A percentile compares a stretch with the other conserved stretches of the same genome.
Conservation (phyloP, 2,888 invertebrate species). For the Cheilosia soror region DNA sequence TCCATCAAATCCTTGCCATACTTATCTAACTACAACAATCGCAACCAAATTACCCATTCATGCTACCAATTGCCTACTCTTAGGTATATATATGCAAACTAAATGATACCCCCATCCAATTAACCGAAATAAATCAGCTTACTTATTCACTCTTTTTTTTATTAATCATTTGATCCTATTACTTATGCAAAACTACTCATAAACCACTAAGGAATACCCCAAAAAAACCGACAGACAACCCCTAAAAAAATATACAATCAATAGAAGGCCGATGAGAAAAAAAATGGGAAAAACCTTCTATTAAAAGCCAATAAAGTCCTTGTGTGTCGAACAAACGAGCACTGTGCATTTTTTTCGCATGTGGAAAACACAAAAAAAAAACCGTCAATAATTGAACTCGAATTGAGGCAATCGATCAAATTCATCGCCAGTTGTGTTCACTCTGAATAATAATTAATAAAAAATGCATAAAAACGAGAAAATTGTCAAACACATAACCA, state of each 20-base stretch:
- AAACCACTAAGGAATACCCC: slow-evolving; percentile 29
- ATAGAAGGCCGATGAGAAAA: slow-evolving; percentile 2
- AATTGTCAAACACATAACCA: slow-evolving; percentile 60
- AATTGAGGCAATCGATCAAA: slow-evolving; percentile 68
- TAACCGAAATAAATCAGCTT: slow-evolving; percentile 63
- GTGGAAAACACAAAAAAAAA: not conserved
- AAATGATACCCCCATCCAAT: slow-evolving; percentile 14
- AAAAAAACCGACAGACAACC: slow-evolving; percentile 37
- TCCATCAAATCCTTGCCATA: slow-evolving; percentile 34
- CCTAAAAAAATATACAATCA: slow-evolving; percentile 40
- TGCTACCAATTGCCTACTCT: slow-evolving; percentile 4
- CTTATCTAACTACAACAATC: slow-evolving; percentile 16
- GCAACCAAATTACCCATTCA: slow-evolving; percentile 34
- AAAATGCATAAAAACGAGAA: slow-evolving; percentile 47
- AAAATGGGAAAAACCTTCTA: slow-evolving; percentile 34
- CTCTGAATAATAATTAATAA: slow-evolving; percentile 67
- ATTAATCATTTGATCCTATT: slow-evolving; percentile 72
- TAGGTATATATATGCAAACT: slow-evolving; percentile 47
- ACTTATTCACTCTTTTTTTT: slow-evolving; percentile 39
- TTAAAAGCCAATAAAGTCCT: slow-evolving; percentile 65
- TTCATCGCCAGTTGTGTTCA: slow-evolving; percentile 53
- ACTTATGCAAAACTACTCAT: slow-evolving; percentile 71
- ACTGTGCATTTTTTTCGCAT: slow-evolving; percentile 4
- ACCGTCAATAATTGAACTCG: slow-evolving; percentile 46
- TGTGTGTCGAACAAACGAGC: slow-evolving; percentile 36